phyloP scores from a whole-genome alignment of 2,113 vertebrate genomes.

The Malurus alboscapulatus region DNA sequence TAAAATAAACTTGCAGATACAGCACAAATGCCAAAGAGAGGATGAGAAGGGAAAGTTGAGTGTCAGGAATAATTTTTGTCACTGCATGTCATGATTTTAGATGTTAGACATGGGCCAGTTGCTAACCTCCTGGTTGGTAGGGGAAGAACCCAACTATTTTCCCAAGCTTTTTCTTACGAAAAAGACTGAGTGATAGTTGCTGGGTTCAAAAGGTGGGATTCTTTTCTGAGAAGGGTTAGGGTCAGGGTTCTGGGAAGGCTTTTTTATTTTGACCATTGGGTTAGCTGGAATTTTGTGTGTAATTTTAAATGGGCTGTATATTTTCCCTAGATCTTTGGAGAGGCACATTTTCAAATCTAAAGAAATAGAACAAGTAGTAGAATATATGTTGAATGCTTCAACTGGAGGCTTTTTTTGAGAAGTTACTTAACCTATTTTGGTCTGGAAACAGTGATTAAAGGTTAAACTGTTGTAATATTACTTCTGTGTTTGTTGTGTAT shows the following conservation, averaged over 20 bases:
- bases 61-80: slow-evolving; percentile 57
- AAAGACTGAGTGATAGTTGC: neutral
- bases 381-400: neutral
- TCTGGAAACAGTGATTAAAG: slow-evolving; percentile 1
- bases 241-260: slow-evolving; percentile 53
- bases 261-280: slow-evolving; percentile 11
- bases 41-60: slow-evolving; percentile 22
- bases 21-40: slow-evolving; percentile 9
- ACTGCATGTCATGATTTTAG: neutral
- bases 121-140: neutral
- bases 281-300: slow-evolving; percentile 16
- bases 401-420: neutral
- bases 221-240: slow-evolving; percentile 40
- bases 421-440: neutral
- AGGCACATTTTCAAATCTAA: neutral
- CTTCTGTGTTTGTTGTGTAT: neutral
- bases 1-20: slow-evolving; percentile 41
- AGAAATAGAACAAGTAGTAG: neutral
- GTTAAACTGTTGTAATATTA: neutral
- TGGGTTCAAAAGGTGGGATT: slow-evolving; percentile 54
- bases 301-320: slow-evolving; percentile 22
- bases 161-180: slow-evolving; percentile 46
- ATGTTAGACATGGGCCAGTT: slow-evolving; percentile 13
- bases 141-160: slow-evolving; percentile 41
- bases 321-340: slow-evolving; percentile 26